Conservation (phyloP, 92 coral and sea anemone species). For the Paragorgia papillata region DNA sequence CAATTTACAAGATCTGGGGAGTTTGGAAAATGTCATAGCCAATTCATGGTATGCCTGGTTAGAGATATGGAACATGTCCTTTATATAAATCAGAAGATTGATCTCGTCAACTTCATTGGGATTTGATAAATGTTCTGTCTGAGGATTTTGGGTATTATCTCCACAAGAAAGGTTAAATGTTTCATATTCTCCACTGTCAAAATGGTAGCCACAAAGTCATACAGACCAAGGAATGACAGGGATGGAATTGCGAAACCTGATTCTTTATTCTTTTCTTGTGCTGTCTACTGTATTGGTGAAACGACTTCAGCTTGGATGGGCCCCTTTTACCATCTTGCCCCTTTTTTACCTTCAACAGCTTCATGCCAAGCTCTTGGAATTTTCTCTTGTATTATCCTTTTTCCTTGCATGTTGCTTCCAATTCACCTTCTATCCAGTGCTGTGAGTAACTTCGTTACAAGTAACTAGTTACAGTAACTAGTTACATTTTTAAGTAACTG, state of each 20-base stretch:
- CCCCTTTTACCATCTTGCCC: constrained; percentile 32
- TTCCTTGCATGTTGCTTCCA: too few relatives aligned
- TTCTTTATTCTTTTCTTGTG: constrained; percentile 26
- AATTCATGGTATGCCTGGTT: constrained; percentile 26
- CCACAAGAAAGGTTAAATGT: background rate
- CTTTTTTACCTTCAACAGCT: constrained; percentile 30
- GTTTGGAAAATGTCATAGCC: constrained; percentile 6
- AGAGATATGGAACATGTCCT: constrained; percentile 39
- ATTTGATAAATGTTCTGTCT: constrained; percentile 3
- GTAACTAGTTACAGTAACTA: too few relatives aligned
- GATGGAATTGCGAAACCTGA: constrained; percentile 5
- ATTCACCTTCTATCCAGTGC: too few relatives aligned
- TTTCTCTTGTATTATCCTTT: constrained; percentile 5
- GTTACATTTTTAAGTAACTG: too few relatives aligned
- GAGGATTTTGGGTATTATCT: background rate
- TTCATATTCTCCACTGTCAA: constrained; percentile 7
- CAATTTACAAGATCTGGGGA: constrained; percentile 29
- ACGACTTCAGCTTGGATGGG: constrained; percentile 25
- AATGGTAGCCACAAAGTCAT: constrained; percentile 22
- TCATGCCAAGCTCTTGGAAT: constrained; percentile 32
- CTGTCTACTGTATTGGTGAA: constrained; percentile 4
- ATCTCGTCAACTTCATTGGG: constrained; percentile 30
- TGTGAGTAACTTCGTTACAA: too few relatives aligned
- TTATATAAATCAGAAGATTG: constrained; percentile 31
- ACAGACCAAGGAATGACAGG: constrained; percentile 4